Evolutionary conservation across 2,888 invertebrate genomes (phyloP), one percentile per base, ranked within the genome.

Genomic region (Cryptocephalus moraei): DNA sequence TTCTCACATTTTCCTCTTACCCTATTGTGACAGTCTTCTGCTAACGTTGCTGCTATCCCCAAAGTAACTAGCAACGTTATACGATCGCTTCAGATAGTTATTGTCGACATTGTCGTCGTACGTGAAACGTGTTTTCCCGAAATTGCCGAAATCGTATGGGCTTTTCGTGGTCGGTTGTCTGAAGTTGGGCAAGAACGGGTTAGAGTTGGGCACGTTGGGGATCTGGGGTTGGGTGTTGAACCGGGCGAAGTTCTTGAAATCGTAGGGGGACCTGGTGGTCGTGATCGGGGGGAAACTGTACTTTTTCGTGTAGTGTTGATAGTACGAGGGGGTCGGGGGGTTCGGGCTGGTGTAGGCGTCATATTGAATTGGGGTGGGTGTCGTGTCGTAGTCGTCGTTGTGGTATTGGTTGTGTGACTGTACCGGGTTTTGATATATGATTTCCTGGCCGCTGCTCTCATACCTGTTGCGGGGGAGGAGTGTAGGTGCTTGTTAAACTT

Each of bases 121-220:
- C 54, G 42, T 44, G 56, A 73, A 73, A 3, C 73, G 73, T 1
- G 81, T 79, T 61, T 64, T 67, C 44, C 67, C 71, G 58, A 72
- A 72, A 58, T 72, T 67, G 48, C 68, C 69, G 61, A 74, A 73
- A 61, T 74, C 68, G 58, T 74, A 74, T 9, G 75, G 75, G 58
- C 69, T 78, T 66, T 77, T 79, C 9, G 81, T 81, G 2, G 82
- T 81, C 44, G 60, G 64, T 57, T 60, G 64, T 67, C 70, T 63
- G 61, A 67, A 55, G 65, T 66, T 48, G 73, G 75, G 61, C 43
- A 67, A 66, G 50, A 78, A 57, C 9, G 55, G 55, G 43, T 55
- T 57, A 40, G 52, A 12, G 9, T 13, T 50, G 9, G 79, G 79
- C 77, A 73, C 12, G 74, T 52, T n/a, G 49, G 52, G 31, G 49